Percentiles rank a stretch among this genome's conserved stretches.
phyloP scores from a whole-genome alignment of 2,797 vertebrate species.

The Myotis planiceps region DNA sequence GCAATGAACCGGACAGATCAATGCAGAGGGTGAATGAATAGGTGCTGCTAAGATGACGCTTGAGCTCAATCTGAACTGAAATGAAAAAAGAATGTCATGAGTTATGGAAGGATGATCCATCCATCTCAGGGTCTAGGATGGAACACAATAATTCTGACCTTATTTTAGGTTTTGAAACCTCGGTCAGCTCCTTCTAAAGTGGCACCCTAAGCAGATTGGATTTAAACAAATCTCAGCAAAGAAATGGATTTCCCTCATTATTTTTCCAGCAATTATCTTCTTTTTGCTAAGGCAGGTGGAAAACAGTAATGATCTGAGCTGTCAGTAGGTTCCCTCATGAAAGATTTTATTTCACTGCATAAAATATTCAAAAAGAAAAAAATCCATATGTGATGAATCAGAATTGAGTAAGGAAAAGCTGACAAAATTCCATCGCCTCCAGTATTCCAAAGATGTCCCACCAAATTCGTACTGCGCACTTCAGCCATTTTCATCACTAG shows the following conservation, averaged over 20 bases:
- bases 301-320: conserved; percentile 35
- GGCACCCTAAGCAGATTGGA: not conserved
- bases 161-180: not conserved
- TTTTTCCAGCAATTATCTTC: conserved; percentile 18
- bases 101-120: conserved; percentile 61
- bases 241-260: not conserved
- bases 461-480: not conserved
- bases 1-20: not conserved
- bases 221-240: not conserved
- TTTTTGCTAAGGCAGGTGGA: conserved; percentile 16
- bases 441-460: not conserved
- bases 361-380: conserved; percentile 50
- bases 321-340: conserved; percentile 16
- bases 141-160: not conserved
- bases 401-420: not conserved
- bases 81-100: conserved; percentile 62
- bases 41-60: not conserved
- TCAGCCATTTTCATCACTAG: not conserved
- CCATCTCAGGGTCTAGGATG: not conserved
- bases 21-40: not conserved
- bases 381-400: not conserved
- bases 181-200: not conserved
- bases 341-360: conserved; percentile 57
- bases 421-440: not conserved
- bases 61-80: conserved; percentile 72